phyloP scores from a whole-genome alignment of 1,140 invertebrate genomes.

The Magallana gigas region DNA sequence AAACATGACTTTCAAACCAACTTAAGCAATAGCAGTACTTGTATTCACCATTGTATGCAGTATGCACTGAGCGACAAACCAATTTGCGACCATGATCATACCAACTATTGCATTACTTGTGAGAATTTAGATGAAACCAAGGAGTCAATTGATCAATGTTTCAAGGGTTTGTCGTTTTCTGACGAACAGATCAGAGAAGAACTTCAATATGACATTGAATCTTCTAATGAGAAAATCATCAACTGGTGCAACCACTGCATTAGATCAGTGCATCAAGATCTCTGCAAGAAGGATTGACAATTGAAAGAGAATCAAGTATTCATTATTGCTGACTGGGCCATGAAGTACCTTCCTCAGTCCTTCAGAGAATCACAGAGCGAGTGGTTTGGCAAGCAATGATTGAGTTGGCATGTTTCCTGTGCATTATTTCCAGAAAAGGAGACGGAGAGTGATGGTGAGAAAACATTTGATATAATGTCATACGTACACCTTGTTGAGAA shows the following conservation, averaged over 20 bases:
- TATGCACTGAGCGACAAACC: not conserved
- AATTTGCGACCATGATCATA: not conserved
- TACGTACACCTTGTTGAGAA: constrained; percentile 37
- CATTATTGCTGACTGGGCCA: constrained; percentile 16
- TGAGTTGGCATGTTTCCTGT: constrained; percentile 9
- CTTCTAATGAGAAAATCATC: not conserved
- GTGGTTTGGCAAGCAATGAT: constrained; percentile 28
- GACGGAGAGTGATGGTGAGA: too few species aligned
- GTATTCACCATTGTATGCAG: constrained; percentile 2
- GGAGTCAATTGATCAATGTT: not conserved
- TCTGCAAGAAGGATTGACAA: not conserved
- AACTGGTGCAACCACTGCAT: constrained; percentile 4
- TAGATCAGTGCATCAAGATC: constrained; percentile 20
- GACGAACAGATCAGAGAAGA: not conserved
- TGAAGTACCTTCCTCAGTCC: constrained; percentile 16
- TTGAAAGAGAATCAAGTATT: not conserved
- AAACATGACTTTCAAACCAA: constrained; percentile 16
- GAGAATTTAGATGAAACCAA: not conserved
- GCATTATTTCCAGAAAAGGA: not conserved
- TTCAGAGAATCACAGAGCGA: constrained; percentile 20
- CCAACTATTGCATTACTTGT: not conserved
- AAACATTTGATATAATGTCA: not conserved
- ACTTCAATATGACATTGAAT: not conserved
- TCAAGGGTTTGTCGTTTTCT: not conserved
- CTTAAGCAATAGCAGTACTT: not conserved